Evolutionary conservation across 2,797 vertebrate species (phyloP), one percentile per base, ranked within the genome.

Genomic region (Hypotaenidia okinawae): DNA sequence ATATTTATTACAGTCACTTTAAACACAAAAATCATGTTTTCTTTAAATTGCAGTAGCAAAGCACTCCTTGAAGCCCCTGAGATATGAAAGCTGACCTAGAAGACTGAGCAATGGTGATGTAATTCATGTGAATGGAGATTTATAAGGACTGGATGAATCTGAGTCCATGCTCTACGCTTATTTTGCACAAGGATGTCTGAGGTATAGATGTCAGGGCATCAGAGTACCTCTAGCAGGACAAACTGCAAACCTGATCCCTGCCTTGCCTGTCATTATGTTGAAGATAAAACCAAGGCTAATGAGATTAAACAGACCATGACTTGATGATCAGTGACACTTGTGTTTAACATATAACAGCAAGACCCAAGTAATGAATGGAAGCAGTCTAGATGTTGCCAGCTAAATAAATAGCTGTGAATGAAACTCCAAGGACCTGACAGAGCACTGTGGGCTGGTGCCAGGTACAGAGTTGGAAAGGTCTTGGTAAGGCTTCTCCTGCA

Each of bases 231-330:
- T 59, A 67, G 32, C 47, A 54, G 80, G 43, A 35, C 27, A 84
- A 69, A 64, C 24, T 66, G 12, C 13, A 75, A 55, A 59, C 18
- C 24, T 45, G 22, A 67, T 23, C 49, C n/a, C 88, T 78, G 30
- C 39, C 62, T 54, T 45, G n/a, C 35, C 39, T 35, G 45, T 69
- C 45, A 2, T 10, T 41, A 57, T 21, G 45, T 47, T 61, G 32
- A 47, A 92, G 32, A 70, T 25, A 69, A 64, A 86, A 86, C 0
- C 68, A 72, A 64, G 52, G 63, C 55, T 86, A 93, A 75, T 35
- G 54, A 84, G 54, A 78, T 91, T 86, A 72, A 95, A 92, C 32
- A 47, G 37, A n/a, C 75, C 63, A 15, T 72, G 73, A 81, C 73
- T 78, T 18, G n/a, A 93, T 74, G n/a, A 81, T 24, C 58, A 54